phyloP scores from a whole-genome alignment of 2,113 vertebrate species.

The Anser cygnoides region DNA sequence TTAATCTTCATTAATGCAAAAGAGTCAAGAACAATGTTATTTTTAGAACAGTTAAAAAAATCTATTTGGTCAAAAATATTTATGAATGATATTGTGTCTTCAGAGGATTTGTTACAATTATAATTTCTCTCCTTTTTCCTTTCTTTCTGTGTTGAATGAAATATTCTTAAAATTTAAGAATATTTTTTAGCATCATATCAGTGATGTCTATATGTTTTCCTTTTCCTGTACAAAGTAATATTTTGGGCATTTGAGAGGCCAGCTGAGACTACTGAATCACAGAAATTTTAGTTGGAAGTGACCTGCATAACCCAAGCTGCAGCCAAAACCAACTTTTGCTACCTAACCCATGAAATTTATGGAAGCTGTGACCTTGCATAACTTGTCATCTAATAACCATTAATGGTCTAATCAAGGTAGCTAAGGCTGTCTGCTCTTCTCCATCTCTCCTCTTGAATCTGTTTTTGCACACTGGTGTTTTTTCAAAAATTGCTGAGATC shows the following conservation, averaged over 20 bases:
- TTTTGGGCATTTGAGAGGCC: background rate
- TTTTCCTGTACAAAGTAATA: background rate
- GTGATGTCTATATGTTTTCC: background rate
- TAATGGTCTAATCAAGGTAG: background rate
- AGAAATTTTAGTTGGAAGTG: background rate
- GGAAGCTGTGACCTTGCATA: background rate
- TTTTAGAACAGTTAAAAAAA: conserved; percentile 32
- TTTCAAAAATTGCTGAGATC: background rate
- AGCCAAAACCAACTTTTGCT: background rate
- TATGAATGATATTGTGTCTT: background rate
- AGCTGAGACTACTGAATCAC: background rate
- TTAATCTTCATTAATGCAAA: conserved; percentile 59
- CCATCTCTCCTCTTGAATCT: background rate
- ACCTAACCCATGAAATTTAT: background rate
- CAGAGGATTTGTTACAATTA: background rate
- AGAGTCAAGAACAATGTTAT: conserved; percentile 5
- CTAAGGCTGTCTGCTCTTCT: background rate
- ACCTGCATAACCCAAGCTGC: background rate
- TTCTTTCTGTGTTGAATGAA: background rate
- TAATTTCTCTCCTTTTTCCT: background rate
- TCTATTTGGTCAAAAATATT: background rate
- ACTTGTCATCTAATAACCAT: background rate
- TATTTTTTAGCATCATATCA: background rate
- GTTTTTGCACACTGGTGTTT: background rate
- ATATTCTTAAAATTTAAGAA: background rate